Evolutionary conservation across 2,888 invertebrate genomes (phyloP).

Genomic region (Philhelius pedissequus): DNA sequence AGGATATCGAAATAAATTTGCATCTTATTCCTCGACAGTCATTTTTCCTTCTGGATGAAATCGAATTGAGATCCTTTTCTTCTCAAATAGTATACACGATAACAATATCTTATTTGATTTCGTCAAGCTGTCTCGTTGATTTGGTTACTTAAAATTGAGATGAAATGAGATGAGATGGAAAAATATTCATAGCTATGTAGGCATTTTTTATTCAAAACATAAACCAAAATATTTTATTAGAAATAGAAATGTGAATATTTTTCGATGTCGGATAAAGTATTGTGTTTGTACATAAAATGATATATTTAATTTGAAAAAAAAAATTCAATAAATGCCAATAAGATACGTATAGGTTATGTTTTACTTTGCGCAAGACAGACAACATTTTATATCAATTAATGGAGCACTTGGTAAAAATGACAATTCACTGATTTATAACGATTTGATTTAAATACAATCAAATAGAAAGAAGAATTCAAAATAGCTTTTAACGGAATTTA

Average conservation of each 20-base stretch:
- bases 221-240: background rate
- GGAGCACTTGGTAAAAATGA: no score
- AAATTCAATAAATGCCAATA: no score
- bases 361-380: no score
- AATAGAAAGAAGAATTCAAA: no score
- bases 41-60: background rate
- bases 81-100: background rate
- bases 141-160: slow-evolving; percentile 12
- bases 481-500: no score
- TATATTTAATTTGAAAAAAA: background rate
- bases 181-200: slow-evolving; percentile 1
- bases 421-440: no score
- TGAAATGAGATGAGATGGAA: slow-evolving; percentile 17
- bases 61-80: background rate
- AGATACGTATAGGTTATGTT: no score
- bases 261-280: background rate
- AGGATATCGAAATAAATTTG: background rate
- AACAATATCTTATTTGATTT: slow-evolving; percentile 16
- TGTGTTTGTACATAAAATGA: background rate
- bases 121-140: slow-evolving; percentile 11
- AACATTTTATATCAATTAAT: no score
- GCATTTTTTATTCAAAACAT: background rate
- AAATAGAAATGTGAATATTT: background rate
- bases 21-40: background rate
- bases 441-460: no score